Evolutionary conservation across 1,140 invertebrate genomes (phyloP), one percentile per base, ranked within the genome.

Genomic region (Drosophila rufa): DNA sequence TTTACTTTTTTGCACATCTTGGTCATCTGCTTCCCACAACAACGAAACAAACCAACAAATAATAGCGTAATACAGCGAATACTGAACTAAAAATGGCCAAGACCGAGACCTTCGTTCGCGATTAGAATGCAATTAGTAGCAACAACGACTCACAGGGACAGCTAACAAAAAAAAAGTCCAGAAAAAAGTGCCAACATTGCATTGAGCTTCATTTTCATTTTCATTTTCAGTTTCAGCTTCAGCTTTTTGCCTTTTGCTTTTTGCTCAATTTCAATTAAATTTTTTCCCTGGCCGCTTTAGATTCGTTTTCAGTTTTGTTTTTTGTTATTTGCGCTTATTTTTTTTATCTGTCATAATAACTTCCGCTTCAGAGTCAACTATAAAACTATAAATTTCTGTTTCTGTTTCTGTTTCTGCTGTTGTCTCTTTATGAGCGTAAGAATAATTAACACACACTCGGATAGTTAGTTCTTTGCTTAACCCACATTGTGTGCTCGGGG

Each of bases 81-180:
- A 58, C 33, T 71, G 53, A 73, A 73, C 69, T 74, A 73, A 73
- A 73, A 57, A 76, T 78, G 82, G 70, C 75, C 82, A 80, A 82
- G 82, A 86, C 83, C 76, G 83, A 89, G 84, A 84, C 84, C 84
- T 89, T 89, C 85, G 55, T 75, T 40, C 53, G 48, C 77, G 85
- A 84, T 89, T 90, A 89, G 85, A 89, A 89, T 90, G 84, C 84
- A 87, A 87, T 87, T 87, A 89, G 80, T 80, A 76, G 75, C 79
- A 76, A 57, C 45, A 60, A 64, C 27, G 27, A 30, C 50, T 53
- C 33, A 53, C 50, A 53, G 50, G 50, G 50, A 53, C 50, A 53
- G 12, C 50, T 53, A 68, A 56, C 19, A 65, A 53, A 43, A 51
- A 45, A 15, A 56, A 75, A 83, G 74, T 81, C 27, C 56, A 79